Percentiles rank a stretch among this genome's conserved stretches.
These are phyloP conservation scores for Drosophila austrosaltans DNA, from an alignment of 2,888 invertebrate genomes.

Conservation along the genomic window DNA sequence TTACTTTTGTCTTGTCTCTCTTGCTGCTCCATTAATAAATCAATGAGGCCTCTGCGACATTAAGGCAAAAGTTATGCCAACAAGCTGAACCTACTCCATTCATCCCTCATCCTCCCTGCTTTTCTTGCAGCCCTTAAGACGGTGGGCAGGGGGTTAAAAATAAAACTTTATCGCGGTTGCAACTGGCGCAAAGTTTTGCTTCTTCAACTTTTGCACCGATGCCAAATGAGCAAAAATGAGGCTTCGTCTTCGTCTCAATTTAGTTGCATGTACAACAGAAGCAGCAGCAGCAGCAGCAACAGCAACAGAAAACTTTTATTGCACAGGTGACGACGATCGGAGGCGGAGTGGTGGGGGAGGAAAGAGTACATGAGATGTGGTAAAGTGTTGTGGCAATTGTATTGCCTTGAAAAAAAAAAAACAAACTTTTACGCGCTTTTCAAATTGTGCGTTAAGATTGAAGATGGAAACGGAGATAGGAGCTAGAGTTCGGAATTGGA, in stretches of 20 bases:
- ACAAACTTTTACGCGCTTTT: constrained; percentile 57
- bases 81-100: constrained; percentile 10
- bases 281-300: too few relatives aligned
- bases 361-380: too few relatives aligned
- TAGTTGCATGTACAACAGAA: constrained; percentile 55
- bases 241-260: constrained; percentile 33
- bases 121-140: not conserved
- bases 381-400: not conserved
- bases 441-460: constrained; percentile 76
- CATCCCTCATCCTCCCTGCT: not conserved
- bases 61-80: constrained; percentile 61
- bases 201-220: constrained; percentile 57
- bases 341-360: not conserved
- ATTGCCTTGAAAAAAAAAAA: not conserved
- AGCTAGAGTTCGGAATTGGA: too few relatives aligned
- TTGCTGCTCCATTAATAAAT: constrained; percentile 65
- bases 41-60: constrained; percentile 57
- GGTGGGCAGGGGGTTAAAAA: not conserved
- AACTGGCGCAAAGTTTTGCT: constrained; percentile 64
- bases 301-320: constrained; percentile 4
- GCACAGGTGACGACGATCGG: constrained; percentile 10
- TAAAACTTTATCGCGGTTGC: constrained; percentile 69
- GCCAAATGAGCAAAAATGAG: constrained; percentile 63
- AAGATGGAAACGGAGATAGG: constrained; percentile 17
- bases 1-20: constrained; percentile 16